Base-by-base conservation (phyloP, 2,113 vertebrate species). In the Laticauda colubrina region DNA sequence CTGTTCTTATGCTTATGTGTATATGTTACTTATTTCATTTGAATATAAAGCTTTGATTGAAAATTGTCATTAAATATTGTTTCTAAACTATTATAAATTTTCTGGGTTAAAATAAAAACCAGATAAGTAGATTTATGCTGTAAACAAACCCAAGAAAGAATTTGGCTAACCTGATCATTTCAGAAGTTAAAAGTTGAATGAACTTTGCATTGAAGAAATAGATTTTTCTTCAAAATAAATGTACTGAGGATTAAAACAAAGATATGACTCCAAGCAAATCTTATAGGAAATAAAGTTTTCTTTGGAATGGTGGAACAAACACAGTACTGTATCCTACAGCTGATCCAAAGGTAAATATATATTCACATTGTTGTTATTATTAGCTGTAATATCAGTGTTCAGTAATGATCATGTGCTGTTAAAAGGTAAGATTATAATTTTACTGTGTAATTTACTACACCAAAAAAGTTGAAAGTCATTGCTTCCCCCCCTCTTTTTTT, bases 201-300 rank as follows among this genome's bases (percentile, higher is more conserved):
- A 45, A 55, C 9, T 89, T 45, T 45, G 7, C 26, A 81, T 43
- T 89, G n/a, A 59, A 34, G 85, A 23, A 85, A n/a, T 39, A 1
- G 39, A 26, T 18, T 85, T 89, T 21, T 54, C 15, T 75, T 57
- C 7, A 5, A n/a, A 59, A 29, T 59, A 93, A 29, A 94, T 96
- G 90, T 94, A 94, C 94, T 57, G 95, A 95, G 93, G 92, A 96
- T 94, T 89, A 90, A 48, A 89, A 9, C 92, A 45, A 94, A 89
- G 24, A 85, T 0, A 0, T 88, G 89, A 69, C 39, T 51, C 88
- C 92, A 96, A 90, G 5, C 20, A 94, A 88, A 93, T 48, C 43
- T 90, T 69, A 10, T 48, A 92, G 45, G 24, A 93, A n/a, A 48
- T 89, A 93, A 91, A 26, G 61, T 64, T 64, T 91, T 95, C 95